Evolutionary conservation across 2,113 vertebrate species (phyloP).

Genomic region (Setophaga kirtlandii): DNA sequence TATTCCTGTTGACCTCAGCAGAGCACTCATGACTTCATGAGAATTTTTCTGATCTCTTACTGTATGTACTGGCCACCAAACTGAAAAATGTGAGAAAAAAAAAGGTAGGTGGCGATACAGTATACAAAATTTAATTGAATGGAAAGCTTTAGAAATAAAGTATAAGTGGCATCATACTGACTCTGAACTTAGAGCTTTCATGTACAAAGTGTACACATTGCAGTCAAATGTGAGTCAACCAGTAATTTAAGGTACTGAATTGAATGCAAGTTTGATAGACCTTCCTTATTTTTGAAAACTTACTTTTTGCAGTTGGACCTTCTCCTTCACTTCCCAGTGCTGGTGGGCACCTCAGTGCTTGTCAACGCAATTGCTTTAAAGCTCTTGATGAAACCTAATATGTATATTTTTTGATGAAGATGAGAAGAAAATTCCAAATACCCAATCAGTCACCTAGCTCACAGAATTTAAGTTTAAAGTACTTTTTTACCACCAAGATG

Average conservation of each 20-base stretch:
- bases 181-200: neutral
- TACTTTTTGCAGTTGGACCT: neutral
- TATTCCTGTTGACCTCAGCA: neutral
- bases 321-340: neutral
- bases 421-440: neutral
- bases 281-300: neutral
- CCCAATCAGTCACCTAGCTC: neutral
- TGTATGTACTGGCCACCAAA: neutral
- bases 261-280: neutral
- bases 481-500: neutral
- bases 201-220: accelerated
- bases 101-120: neutral
- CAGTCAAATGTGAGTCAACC: neutral
- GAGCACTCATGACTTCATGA: neutral
- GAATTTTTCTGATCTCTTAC: neutral
- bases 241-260: neutral
- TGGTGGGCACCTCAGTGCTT: neutral
- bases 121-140: neutral
- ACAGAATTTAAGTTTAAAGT: neutral
- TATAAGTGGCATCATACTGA: neutral
- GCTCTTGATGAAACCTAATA: neutral
- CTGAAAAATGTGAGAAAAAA: neutral
- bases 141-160: neutral
- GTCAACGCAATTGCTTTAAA: neutral
- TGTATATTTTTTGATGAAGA: neutral